These are phyloP conservation scores for Myrmecobius fasciatus DNA, from an alignment of 2,113 vertebrate species.

Conservation along the genomic window DNA sequence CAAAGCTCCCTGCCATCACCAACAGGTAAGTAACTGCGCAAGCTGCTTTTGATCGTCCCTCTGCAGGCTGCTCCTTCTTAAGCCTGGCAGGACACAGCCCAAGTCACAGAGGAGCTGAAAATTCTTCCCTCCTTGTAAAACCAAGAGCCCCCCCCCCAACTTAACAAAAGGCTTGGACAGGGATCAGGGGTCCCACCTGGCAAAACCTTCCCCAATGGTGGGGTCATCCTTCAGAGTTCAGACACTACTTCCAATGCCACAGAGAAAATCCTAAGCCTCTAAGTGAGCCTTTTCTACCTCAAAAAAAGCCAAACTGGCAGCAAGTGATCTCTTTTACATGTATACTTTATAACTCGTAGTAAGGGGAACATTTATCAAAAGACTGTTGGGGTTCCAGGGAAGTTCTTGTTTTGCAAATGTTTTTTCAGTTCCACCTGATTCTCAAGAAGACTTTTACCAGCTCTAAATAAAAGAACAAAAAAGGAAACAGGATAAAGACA, in stretches of 20 bases:
- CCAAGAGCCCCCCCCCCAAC: no score
- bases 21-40: rapidly evolving
- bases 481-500: background rate
- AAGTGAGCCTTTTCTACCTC: background rate
- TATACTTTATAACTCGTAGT: background rate
- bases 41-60: background rate
- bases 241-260: background rate
- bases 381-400: no score
- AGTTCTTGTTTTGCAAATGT: background rate
- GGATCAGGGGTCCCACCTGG: no score
- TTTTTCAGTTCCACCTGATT: background rate
- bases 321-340: background rate
- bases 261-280: background rate
- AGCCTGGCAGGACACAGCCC: background rate
- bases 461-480: background rate
- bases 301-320: background rate
- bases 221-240: background rate
- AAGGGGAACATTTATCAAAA: background rate
- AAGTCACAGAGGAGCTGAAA: background rate
- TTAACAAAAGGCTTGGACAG: background rate
- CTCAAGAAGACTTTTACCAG: background rate
- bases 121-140: background rate
- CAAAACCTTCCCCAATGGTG: background rate
- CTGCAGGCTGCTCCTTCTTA: no score
- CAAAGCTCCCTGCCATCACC: background rate